phyloP scores from a whole-genome alignment of 2,797 vertebrate genomes.

The Hafferia zeledoni region DNA sequence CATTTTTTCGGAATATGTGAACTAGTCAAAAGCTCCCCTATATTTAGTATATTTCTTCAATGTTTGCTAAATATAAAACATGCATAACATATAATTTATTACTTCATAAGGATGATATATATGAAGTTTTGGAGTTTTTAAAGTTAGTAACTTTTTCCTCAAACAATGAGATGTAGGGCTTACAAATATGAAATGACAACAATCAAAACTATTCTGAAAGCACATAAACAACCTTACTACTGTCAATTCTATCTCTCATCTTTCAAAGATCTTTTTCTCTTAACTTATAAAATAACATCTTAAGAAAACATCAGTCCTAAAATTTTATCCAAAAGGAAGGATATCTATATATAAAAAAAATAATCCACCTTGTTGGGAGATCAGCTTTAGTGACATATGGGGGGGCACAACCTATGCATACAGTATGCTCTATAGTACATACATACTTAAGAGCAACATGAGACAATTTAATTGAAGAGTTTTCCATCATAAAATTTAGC shows the following conservation, averaged over 20 bases:
- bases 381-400: neutral
- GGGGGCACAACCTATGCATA: neutral
- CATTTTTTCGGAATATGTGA: neutral
- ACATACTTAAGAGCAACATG: neutral
- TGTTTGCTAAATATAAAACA: neutral
- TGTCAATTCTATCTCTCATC: neutral
- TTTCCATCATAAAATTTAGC: neutral
- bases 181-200: neutral
- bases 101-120: neutral
- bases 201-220: neutral
- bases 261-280: neutral
- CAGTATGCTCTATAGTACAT: neutral
- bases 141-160: neutral
- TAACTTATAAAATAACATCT: neutral
- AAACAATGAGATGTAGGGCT: neutral
- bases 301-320: neutral
- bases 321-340: neutral
- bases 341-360: neutral
- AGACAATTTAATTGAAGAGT: neutral
- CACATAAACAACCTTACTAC: neutral
- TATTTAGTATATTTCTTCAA: neutral
- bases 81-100: neutral
- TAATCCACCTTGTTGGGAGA: neutral
- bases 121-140: fast-evolving
- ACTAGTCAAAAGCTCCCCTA: neutral